Conservation (phyloP, 1,140 invertebrate species). For the Drosophila azteca region DNA sequence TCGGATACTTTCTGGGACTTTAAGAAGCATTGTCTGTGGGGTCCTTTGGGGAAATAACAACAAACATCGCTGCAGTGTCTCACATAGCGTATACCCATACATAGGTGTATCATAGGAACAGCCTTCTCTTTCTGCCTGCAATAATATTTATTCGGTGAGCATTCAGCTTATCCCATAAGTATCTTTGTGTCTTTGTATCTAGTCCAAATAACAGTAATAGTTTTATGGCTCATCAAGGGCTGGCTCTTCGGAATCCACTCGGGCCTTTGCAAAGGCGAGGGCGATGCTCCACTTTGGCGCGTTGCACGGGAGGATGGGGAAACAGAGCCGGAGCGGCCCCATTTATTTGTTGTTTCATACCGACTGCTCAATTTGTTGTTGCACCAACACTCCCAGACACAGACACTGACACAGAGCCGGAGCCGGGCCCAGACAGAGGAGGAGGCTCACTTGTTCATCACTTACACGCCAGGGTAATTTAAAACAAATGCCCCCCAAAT, state of each 20-base stretch:
- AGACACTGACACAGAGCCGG: not conserved
- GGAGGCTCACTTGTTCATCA: conserved; percentile 63
- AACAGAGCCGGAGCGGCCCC: conserved; percentile 3
- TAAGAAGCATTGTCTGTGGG: too few species aligned
- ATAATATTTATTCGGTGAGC: conserved; percentile 18
- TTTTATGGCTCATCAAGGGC: conserved; percentile 65
- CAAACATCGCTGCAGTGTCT: too few species aligned
- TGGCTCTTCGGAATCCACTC: conserved; percentile 46
- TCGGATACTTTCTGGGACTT: too few species aligned
- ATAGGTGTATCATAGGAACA: conserved; percentile 7
- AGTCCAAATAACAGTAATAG: conserved; percentile 61
- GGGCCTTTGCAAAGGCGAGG: conserved; percentile 30
- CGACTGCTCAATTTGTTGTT: conserved; percentile 68
- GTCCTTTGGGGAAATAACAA: too few species aligned
- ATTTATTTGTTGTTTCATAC: conserved; percentile 44
- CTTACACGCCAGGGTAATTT: conserved; percentile 78
- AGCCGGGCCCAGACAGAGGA: conserved; percentile 9
- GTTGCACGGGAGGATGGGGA: not conserved
- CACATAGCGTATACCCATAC: not conserved
- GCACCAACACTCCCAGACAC: conserved; percentile 36
- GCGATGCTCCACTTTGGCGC: conserved; percentile 52
- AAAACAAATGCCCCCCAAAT: conserved; percentile 77
- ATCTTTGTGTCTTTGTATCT: conserved; percentile 32
- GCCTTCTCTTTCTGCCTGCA: conserved; percentile 2
- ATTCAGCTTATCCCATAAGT: conserved; percentile 21